These are phyloP conservation scores for Lates calcarifer DNA, from an alignment of 2,113 vertebrate genomes.

Conservation along the genomic window DNA sequence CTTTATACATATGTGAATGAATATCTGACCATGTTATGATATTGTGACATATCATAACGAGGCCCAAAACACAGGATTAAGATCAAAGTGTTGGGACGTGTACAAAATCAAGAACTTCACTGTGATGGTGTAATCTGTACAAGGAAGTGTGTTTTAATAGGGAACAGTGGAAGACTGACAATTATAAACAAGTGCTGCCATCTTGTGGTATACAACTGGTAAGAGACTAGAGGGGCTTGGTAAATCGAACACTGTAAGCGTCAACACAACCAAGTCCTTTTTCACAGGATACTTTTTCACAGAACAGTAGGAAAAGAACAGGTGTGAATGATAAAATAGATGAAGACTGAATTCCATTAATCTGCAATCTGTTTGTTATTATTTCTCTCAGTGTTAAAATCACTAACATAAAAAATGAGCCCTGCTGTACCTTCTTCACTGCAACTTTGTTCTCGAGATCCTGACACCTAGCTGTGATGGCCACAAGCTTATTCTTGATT, in stretches of 20 bases:
- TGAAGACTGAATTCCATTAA: not conserved
- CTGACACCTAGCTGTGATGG: conserved; percentile 77
- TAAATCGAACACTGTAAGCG: not conserved
- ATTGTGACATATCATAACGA: not conserved
- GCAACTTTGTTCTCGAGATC: conserved; percentile 75
- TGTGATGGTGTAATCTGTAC: not conserved
- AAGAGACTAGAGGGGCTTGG: not conserved
- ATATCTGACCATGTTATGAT: too few species aligned
- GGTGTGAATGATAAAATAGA: not conserved
- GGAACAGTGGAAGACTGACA: not conserved
- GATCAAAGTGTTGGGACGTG: not conserved
- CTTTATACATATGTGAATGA: not conserved
- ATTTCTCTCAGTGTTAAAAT: not conserved
- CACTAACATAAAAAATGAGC: not conserved
- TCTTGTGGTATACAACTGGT: conserved; percentile 35
- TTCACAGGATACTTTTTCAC: not conserved
- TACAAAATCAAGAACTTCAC: not conserved
- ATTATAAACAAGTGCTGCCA: conserved; percentile 51
- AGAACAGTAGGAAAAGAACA: not conserved
- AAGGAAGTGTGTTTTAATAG: not conserved
- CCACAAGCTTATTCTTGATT: conserved; percentile 79
- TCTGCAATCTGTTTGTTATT: not conserved
- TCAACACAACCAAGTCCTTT: not conserved
- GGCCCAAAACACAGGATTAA: not conserved
- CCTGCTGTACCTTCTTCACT: conserved; percentile 18